Base-by-base conservation (phyloP, 2,888 invertebrate genomes). In the Syritta pipiens region DNA sequence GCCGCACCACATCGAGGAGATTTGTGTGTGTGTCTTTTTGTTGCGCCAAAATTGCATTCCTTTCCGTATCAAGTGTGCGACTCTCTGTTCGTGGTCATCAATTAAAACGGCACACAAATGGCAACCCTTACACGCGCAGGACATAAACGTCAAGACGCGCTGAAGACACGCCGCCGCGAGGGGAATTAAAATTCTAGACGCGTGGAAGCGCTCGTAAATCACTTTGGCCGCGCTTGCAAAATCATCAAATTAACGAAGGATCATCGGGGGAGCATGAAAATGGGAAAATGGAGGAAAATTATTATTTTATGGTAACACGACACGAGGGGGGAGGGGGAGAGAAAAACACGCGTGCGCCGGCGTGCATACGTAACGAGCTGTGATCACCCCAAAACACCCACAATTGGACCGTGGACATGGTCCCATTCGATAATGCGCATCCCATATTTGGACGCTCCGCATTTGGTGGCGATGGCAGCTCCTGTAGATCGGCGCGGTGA, bases 241-340 rank as follows among this genome's bases (percentile, higher is more conserved):
- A 68, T n/a, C 79, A 79, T 79, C 79, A 68, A 79, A 74, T 79
- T 74, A 74, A 79, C 67, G 79, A 79, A 57, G 57, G 60, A 79
- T 79, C 79, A 74, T 74, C 79, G 74, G 48, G 67, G 68, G 68
- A 74, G 68, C 74, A 62, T 79, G 42, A n/a, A n/a, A n/a, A n/a
- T n/a, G n/a, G n/a, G n/a, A n/a, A n/a, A n/a, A n/a, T n/a, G n/a
- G n/a, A n/a, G 74, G 55, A 74, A 68, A 79, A 79, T 79, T 79
- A 79, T 74, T 72, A 79, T 79, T 79, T 79, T 79, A 79, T 79
- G 79, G 79, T 74, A 79, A 79, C 74, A 79, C 74, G 42, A n/a
- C n/a, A n/a, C n/a, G n/a, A n/a, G n/a, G n/a, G n/a, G n/a, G n/a
- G n/a, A n/a, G n/a, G n/a, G n/a, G n/a, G n/a, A n/a, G 62, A 40